These are phyloP conservation scores for Sinhomidia bicolor DNA, from an alignment of 2,888 invertebrate genomes.

Conservation along the genomic window DNA sequence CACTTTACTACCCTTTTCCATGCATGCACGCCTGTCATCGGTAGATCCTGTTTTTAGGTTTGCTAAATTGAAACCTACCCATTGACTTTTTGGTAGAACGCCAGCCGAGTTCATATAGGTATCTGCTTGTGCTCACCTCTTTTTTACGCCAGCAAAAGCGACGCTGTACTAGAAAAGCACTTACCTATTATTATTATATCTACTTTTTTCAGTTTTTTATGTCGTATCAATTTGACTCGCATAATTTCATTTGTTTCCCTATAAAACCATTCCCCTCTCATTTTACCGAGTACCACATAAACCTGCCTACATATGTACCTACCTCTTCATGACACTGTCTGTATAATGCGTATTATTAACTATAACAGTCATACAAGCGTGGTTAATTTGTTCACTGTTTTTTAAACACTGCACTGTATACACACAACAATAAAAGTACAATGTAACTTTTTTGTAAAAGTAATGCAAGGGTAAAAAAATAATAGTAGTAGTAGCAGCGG, in stretches of 20 bases:
- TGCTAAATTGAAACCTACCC: background rate
- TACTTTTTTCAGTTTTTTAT: conserved; percentile 60
- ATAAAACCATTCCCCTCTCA: conserved; percentile 50
- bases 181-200: too few species aligned
- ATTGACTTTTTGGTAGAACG: background rate
- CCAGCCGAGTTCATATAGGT: background rate
- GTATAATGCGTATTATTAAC: conserved; percentile 12
- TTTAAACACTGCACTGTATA: background rate
- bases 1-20: conserved; percentile 14
- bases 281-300: conserved; percentile 16
- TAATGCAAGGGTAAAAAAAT: background rate
- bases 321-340: background rate
- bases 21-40: conserved; percentile 46
- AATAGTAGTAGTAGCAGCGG: too few species aligned
- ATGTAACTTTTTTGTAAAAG: background rate
- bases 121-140: background rate
- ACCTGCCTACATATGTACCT: too few species aligned
- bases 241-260: conserved; percentile 77
- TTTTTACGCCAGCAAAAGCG: background rate
- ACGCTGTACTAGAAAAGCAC: too few species aligned
- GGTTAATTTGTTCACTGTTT: conserved; percentile 1
- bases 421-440: background rate
- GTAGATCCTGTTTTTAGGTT: conserved; percentile 64
- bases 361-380: conserved; percentile 32
- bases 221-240: conserved; percentile 66